Evolutionary conservation across 2,888 invertebrate species (phyloP).

Genomic region (Thera obeliscata): DNA sequence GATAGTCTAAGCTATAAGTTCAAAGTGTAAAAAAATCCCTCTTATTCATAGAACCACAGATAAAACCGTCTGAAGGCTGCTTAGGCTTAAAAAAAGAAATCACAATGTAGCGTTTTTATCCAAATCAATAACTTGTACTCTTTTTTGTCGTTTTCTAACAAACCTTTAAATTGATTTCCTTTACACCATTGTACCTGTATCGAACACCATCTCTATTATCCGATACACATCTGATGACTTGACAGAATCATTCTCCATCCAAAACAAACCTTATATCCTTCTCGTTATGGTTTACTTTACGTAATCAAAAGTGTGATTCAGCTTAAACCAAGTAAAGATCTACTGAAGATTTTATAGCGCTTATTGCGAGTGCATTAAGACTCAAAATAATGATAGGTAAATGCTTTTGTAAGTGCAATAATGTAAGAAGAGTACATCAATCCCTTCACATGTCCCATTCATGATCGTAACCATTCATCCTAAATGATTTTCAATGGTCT

Average conservation of each 20-base stretch:
- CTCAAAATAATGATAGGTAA: constrained; percentile 38
- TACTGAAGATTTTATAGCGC: constrained; percentile 11
- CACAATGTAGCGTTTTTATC: constrained; percentile 14
- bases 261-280: constrained; percentile 13
- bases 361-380: constrained; percentile 29
- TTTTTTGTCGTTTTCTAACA: constrained; percentile 33
- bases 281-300: constrained; percentile 1
- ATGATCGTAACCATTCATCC: constrained; percentile 65
- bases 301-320: neutral
- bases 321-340: constrained; percentile 11
- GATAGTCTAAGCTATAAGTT: neutral
- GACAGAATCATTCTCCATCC: constrained; percentile 6
- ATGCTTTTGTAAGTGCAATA: constrained; percentile 50
- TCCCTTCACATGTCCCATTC: constrained; percentile 69
- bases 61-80: neutral
- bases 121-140: constrained; percentile 32
- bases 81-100: constrained; percentile 14
- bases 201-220: constrained; percentile 42
- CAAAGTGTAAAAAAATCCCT: neutral
- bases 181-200: constrained; percentile 39
- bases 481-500: constrained; percentile 47
- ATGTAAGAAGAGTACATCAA: constrained; percentile 56
- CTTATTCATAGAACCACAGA: neutral
- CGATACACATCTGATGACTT: constrained; percentile 35
- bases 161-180: constrained; percentile 36